Evolutionary conservation across 2,888 invertebrate species (phyloP).

Genomic region (Eudemis profundana): DNA sequence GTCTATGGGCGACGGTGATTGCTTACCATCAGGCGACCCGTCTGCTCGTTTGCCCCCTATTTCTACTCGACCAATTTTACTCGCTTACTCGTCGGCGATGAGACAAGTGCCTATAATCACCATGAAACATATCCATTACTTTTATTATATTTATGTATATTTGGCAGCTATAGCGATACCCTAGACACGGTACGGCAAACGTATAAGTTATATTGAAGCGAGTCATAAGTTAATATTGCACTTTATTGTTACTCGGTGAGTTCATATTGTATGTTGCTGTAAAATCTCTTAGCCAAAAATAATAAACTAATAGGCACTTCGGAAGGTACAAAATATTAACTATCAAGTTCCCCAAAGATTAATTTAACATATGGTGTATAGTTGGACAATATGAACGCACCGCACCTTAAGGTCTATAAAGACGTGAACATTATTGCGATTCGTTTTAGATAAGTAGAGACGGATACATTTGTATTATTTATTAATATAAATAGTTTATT

Average conservation of each 20-base stretch:
- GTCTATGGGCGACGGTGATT: too few species aligned
- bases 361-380: conserved; percentile 12
- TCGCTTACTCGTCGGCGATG: too few species aligned
- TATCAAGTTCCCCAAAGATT: conserved; percentile 18
- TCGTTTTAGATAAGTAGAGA: conserved; percentile 43
- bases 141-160: conserved; percentile 31
- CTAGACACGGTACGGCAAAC: conserved; percentile 28
- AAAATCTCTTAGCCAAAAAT: conserved; percentile 26
- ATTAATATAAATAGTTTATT: conserved; percentile 42
- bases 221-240: conserved; percentile 41
- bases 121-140: conserved; percentile 20
- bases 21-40: too few species aligned
- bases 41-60: too few species aligned
- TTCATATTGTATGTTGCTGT: conserved; percentile 30
- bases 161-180: conserved; percentile 38
- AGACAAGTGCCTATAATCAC: too few species aligned
- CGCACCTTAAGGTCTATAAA: conserved; percentile 39
- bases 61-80: too few species aligned
- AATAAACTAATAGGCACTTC: conserved; percentile 38
- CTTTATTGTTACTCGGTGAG: conserved; percentile 34
- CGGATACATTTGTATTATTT: conserved; percentile 44
- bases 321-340: conserved; percentile 35
- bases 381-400: conserved; percentile 35
- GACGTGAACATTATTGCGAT: conserved; percentile 46
- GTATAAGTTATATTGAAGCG: conserved; percentile 22